phyloP scores from a whole-genome alignment of 2,797 vertebrate genomes.

The Sebastes kiyomatsui region DNA sequence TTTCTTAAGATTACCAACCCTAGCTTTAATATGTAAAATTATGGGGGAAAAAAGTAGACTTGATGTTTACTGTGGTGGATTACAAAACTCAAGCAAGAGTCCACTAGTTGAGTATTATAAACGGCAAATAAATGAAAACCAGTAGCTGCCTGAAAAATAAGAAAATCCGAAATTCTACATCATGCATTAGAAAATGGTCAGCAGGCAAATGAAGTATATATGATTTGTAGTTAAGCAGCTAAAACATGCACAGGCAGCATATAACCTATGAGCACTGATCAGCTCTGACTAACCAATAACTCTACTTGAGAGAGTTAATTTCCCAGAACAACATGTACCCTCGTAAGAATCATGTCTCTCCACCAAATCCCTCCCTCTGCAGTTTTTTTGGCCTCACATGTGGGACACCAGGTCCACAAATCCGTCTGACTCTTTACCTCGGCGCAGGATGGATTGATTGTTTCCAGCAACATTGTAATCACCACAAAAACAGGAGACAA shows the following conservation, averaged over 20 bases:
- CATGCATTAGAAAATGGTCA: too few relatives aligned
- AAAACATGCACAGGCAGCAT: background rate
- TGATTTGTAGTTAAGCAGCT: background rate
- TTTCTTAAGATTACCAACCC: too few relatives aligned
- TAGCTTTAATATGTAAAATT: background rate
- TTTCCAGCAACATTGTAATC: conserved; percentile 63
- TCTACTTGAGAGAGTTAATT: background rate
- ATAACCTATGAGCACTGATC: background rate
- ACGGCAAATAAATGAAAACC: background rate
- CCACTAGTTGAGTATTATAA: background rate
- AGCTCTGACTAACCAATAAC: background rate
- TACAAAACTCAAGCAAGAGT: background rate
- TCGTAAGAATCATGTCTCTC: background rate
- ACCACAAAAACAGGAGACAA: conserved; percentile 51
- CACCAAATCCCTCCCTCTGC: background rate
- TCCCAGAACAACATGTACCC: background rate
- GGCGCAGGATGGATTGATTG: conserved; percentile 42
- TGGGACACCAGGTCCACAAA: conserved; percentile 17
- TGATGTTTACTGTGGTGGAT: background rate
- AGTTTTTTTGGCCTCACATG: conserved; percentile 5
- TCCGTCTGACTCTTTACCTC: conserved; percentile 19
- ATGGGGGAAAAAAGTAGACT: background rate
- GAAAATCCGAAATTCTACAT: too few relatives aligned
- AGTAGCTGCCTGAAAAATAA: background rate
- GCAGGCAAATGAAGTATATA: background rate